Base-by-base conservation (phyloP, 92 coral and sea anemone genomes). In the Siderastrea radians region DNA sequence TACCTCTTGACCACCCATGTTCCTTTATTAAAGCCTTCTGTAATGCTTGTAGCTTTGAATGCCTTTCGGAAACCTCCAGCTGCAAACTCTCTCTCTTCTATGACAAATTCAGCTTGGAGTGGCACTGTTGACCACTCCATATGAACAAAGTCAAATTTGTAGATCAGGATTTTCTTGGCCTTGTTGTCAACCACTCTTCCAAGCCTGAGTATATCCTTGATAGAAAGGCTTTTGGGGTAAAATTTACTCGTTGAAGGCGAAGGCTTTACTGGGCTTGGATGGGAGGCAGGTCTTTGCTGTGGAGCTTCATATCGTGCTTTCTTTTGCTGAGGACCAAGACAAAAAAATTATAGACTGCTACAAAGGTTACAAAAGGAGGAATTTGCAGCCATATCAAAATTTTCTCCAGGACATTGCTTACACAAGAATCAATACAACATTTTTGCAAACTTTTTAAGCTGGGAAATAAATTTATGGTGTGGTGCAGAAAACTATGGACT, bases 21-120 rank as follows among this genome's bases (percentile, higher is more conserved):
- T n/a, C 49, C 86, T 38, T 87, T 60, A 58, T 83, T 86, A 80
- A 93, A 90, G 4, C 90, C 96, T 54, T 86, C 90, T 52, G 90
- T 89, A 69, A 78, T 79, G 72, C 96, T 90, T 12, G 87, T 93
- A 63, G 92, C 96, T 74, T 87, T 93, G 48, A 82, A 93, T 38
- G 94, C 93, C 84, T 90, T 72, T 53, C 90, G 75, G 68, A 93
- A 93, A 63, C 96, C 95, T 53, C 93, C 93, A 90, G 78, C 68
- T 81, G 95, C 91, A 53, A 90, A 93, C 60, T 49, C 86, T 68
- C 60, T 77, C 84, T 89, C 92, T 44, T 16, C 78, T 75, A 82
- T 75, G 26, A 55, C 69, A 68, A 88, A 92, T 79, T 92, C 95
- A 74, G 90, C 91, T 16, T 84, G 51, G 47, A 75, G 9, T 80